Conservation (phyloP, 2,888 invertebrate genomes). For the Megastigmus dorsalis region DNA sequence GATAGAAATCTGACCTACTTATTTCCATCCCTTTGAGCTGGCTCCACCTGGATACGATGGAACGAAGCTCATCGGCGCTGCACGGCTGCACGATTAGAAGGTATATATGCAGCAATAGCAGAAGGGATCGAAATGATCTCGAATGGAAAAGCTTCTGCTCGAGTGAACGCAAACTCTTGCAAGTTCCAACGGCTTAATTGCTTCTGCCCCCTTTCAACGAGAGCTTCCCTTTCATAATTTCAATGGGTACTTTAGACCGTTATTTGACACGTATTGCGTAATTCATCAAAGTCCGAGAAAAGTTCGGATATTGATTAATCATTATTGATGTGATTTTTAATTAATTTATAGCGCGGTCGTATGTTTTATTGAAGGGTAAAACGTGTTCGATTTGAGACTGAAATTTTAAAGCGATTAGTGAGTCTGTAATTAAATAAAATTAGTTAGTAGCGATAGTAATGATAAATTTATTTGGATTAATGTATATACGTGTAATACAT, state of each 20-base stretch:
- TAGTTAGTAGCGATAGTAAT: too few relatives aligned
- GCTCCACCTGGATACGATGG: background rate
- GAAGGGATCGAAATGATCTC: constrained; percentile 11
- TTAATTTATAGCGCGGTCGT: too few relatives aligned
- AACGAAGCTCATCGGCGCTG: background rate
- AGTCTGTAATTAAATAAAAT: too few relatives aligned
- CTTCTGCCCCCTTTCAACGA: background rate
- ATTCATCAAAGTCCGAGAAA: background rate
- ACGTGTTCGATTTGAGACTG: too few relatives aligned
- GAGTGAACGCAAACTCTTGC: constrained; percentile 16
- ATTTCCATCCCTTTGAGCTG: background rate
- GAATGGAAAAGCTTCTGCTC: constrained; percentile 17
- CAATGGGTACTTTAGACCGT: constrained; percentile 8
- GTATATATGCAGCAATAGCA: background rate
- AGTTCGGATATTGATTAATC: too few relatives aligned
- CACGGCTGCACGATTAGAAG: background rate
- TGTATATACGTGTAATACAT: too few relatives aligned
- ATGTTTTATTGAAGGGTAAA: too few relatives aligned
- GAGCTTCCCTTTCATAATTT: background rate
- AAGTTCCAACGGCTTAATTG: constrained; percentile 23
- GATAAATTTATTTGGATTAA: too few relatives aligned
- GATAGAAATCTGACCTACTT: background rate
- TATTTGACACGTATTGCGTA: background rate
- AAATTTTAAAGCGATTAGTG: too few relatives aligned
- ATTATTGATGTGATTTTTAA: too few relatives aligned